These are phyloP conservation scores for Elanoides forficatus DNA, from an alignment of 2,113 vertebrate genomes.

Conservation along the genomic window DNA sequence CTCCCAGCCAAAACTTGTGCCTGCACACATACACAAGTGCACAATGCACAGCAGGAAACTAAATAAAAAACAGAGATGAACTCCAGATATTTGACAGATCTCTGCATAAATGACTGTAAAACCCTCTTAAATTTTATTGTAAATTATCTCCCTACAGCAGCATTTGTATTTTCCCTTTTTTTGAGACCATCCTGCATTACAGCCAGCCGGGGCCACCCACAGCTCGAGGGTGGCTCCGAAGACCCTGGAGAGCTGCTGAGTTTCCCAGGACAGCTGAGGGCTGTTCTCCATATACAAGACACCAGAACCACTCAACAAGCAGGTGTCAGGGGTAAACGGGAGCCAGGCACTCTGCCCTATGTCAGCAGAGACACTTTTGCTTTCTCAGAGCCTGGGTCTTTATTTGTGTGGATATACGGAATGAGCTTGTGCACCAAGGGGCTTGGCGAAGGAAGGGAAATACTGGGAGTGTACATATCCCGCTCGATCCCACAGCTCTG, in stretches of 20 bases:
- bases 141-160: neutral
- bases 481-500: neutral
- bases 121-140: neutral
- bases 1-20: neutral
- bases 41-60: neutral
- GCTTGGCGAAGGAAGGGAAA: neutral
- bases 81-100: neutral
- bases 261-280: neutral
- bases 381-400: neutral
- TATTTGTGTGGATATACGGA: neutral
- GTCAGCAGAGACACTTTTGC: neutral
- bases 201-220: neutral
- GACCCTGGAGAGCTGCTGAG: neutral
- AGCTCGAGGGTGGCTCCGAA: neutral
- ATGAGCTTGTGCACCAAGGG: neutral
- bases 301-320: neutral
- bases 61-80: neutral
- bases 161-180: neutral
- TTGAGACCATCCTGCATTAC: neutral
- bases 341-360: neutral
- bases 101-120: neutral
- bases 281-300: neutral
- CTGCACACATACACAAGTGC: neutral
- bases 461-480: rapidly evolving
- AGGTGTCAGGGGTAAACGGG: neutral